Base-by-base conservation (phyloP, 2,888 invertebrate species). In the Ceramica pisi region DNA sequence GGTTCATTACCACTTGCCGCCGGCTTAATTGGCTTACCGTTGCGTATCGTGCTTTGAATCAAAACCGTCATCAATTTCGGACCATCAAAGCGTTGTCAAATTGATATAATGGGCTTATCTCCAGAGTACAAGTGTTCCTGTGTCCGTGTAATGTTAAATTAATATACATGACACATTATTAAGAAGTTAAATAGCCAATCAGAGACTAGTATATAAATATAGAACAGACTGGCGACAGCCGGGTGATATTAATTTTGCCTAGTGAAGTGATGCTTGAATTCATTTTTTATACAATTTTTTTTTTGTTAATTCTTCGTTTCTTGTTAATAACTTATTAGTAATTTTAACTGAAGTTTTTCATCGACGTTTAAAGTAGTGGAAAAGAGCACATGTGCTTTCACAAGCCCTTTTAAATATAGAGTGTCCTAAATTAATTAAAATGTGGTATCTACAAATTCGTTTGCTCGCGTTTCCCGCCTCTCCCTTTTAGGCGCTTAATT, bases 1-100 rank as follows among this genome's bases (percentile, higher is more conserved):
- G 92, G 95, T 94, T 93, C 93, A 94, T 94, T 94, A 94, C 91
- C 86, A 91, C 90, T 92, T 89, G 90, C 89, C 89, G 86, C 75
- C 88, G 88, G 88, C 90, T 92, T 95, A 95, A 95, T 95, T 94
- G 93, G 91, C 92, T 92, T 91, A 92, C 94, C 92, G 92, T 93
- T 92, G 89, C 85, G 78, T 87, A 88, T 81, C 93, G 94, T 94
- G 95, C 90, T 85, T 90, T 88, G 94, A 94, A 94, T 95, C 89
- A 85, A 86, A 92, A 90, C 81, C 77, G 75, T 85, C 86, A 88
- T 90, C 88, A 88, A 90, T 89, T 90, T 89, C 83, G 83, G 81
- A 76, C 85, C 81, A 87, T 89, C 84, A 87, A 88, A 89, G 87
- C 75, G 71, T 62, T 84, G 79, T 84, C 85, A 81, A 76, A 83